Conservation (phyloP, 2,113 vertebrate genomes). For the Pagrus major region DNA sequence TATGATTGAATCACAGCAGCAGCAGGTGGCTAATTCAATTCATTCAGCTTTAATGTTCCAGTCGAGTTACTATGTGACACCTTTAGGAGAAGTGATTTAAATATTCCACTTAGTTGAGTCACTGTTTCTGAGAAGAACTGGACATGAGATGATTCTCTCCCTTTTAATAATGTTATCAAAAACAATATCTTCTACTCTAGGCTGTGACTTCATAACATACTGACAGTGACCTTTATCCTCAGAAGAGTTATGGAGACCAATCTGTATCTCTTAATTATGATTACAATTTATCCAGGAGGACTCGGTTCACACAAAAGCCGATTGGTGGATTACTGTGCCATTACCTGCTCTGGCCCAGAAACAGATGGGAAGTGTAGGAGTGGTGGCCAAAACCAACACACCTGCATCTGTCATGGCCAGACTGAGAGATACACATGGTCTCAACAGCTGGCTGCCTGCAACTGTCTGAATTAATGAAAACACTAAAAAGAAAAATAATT, state of each 20-base stretch:
- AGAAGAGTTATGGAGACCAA: not conserved
- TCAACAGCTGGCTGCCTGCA: slow-evolving; percentile 5
- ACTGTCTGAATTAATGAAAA: slow-evolving; percentile 9
- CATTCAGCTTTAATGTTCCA: slow-evolving; percentile 33
- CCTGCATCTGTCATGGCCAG: slow-evolving; percentile 22
- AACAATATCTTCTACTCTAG: not conserved
- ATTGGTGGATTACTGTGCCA: slow-evolving; percentile 1
- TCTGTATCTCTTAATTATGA: slow-evolving; percentile 5
- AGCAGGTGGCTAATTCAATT: slow-evolving; percentile 57
- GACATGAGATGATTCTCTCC: not conserved
- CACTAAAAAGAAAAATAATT: not conserved
- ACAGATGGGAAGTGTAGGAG: slow-evolving; percentile 34
- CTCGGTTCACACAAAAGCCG: slow-evolving; percentile 26
- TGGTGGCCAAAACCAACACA: slow-evolving; percentile 29
- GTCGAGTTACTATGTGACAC: slow-evolving; percentile 5
- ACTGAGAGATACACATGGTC: not conserved
- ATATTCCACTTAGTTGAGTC: slow-evolving; percentile 34
- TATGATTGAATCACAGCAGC: slow-evolving; percentile 38
- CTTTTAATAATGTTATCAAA: not conserved
- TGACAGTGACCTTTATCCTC: not conserved
- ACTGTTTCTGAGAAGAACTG: not conserved
- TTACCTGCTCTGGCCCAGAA: slow-evolving; percentile 23
- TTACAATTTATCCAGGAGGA: not conserved
- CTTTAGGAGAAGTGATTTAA: slow-evolving; percentile 24
- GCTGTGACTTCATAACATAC: not conserved